Evolutionary conservation across 1,140 invertebrate species (phyloP), one percentile per base, ranked within the genome.

Genomic region (Zaprionus davidi): DNA sequence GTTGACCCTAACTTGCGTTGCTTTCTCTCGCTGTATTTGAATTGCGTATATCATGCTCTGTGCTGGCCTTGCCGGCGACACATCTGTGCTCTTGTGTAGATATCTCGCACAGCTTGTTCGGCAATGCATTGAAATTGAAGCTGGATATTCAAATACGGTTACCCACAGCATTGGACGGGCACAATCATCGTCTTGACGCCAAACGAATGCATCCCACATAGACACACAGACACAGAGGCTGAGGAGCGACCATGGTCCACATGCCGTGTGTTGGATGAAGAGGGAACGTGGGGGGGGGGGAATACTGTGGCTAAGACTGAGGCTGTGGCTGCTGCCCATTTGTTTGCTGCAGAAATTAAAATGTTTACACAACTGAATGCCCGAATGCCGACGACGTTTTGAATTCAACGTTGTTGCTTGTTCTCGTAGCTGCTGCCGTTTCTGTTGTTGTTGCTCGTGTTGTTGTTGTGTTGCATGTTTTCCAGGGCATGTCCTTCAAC

Each of bases 291-390:
- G n/a, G 26, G 68, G 20, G 13, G 17, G 36, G 2, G 41, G 13
- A 20, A 11, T 11, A 3, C 31, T 70, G 68, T 51, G 68, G 64
- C 75, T 67, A 71, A 76, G 71, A 67, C 76, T 76, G 72, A 77
- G 76, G 76, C 41, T 84, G 81, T 67, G 78, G 84, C 70, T 72
- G 72, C 74, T 88, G 83, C 74, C 67, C 83, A 87, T 88, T 88
- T 88, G 84, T 84, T 83, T 79, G 84, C 79, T 77, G 76, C 72
- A 75, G 82, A 90, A 90, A 90, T 90, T 90, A 90, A 90, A 90
- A 90, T 90, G 85, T 90, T 90, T 90, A 90, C 85, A 90, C 85
- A 90, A 90, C 85, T 73, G 68, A 86, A 78, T 78, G 85, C 85
- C 73, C 73, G 65, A 87, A 78, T 78, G 85, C 85, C 79, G 77